Evolutionary conservation across 2,888 invertebrate species (phyloP).

Genomic region (Acronicta leporina): DNA sequence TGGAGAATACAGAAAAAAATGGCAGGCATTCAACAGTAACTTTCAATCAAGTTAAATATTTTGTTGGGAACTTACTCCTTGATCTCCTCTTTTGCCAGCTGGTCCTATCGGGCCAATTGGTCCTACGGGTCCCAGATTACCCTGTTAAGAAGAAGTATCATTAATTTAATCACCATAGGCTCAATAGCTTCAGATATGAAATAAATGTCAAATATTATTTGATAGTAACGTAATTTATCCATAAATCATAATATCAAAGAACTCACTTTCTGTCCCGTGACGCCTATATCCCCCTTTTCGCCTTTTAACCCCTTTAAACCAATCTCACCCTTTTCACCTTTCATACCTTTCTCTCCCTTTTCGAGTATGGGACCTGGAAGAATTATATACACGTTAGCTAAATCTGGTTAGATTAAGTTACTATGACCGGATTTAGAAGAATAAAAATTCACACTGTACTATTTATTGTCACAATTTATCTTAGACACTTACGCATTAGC

Average conservation of each 20-base stretch:
- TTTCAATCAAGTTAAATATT: not conserved
- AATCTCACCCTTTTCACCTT: constrained; percentile 16
- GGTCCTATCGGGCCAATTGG: constrained; percentile 20
- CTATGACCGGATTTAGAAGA: too few relatives aligned
- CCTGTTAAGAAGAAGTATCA: constrained; percentile 25
- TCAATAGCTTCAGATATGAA: too few relatives aligned
- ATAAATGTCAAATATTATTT: too few relatives aligned
- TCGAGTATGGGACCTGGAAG: constrained; percentile 5
- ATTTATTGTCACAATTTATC: too few relatives aligned
- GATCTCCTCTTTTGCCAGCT: constrained; percentile 21
- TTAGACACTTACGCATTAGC: too few relatives aligned
- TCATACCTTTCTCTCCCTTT: constrained; percentile 36
- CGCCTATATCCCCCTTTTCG: constrained; percentile 50
- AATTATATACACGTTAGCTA: not conserved
- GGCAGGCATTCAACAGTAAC: too few relatives aligned
- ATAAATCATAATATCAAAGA: not conserved
- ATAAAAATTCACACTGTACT: too few relatives aligned
- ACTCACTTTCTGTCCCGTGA: constrained; percentile 52
- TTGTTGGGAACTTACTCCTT: constrained; percentile 44
- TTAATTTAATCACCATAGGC: not conserved
- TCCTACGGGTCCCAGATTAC: constrained; percentile 52
- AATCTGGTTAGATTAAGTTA: not conserved
- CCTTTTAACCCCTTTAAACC: constrained; percentile 29
- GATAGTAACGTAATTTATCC: not conserved
- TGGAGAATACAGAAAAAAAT: too few relatives aligned